Conservation (phyloP, 2,113 vertebrate species). For the Proteles cristata region DNA sequence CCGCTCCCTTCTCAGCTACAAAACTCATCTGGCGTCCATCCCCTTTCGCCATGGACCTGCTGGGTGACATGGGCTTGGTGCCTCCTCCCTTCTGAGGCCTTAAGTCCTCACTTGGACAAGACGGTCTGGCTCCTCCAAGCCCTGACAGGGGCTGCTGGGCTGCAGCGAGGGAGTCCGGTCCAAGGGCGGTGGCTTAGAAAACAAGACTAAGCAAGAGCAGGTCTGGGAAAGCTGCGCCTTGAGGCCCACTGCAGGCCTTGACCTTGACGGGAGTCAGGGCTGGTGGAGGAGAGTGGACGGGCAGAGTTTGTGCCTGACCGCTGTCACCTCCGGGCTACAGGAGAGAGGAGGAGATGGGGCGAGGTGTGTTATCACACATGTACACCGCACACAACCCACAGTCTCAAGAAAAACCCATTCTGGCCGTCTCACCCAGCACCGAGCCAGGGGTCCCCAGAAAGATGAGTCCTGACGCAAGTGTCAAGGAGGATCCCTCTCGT, state of each 20-base stretch:
- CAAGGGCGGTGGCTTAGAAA: neutral
- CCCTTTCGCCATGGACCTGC: neutral
- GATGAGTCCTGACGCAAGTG: neutral
- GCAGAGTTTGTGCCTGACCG: neutral
- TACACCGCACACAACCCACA: neutral
- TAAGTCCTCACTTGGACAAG: neutral
- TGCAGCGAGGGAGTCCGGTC: neutral
- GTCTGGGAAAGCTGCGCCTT: neutral
- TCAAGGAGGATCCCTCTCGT: neutral
- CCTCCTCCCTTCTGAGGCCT: neutral
- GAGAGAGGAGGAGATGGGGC: neutral
- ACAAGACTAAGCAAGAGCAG: neutral
- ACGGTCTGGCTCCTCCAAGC: neutral
- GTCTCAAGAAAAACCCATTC: neutral
- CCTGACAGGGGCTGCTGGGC: neutral
- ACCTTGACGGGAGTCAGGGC: neutral
- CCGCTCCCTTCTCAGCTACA: neutral
- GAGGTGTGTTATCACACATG: neutral
- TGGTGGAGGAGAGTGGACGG: neutral
- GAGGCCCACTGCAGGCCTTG: neutral
- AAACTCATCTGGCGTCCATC: neutral
- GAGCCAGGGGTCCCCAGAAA: neutral
- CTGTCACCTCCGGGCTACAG: neutral
- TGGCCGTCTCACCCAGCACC: neutral
- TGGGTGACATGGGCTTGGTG: neutral